phyloP scores from a whole-genome alignment of 2,888 invertebrate genomes.

The Macropis europaea region DNA sequence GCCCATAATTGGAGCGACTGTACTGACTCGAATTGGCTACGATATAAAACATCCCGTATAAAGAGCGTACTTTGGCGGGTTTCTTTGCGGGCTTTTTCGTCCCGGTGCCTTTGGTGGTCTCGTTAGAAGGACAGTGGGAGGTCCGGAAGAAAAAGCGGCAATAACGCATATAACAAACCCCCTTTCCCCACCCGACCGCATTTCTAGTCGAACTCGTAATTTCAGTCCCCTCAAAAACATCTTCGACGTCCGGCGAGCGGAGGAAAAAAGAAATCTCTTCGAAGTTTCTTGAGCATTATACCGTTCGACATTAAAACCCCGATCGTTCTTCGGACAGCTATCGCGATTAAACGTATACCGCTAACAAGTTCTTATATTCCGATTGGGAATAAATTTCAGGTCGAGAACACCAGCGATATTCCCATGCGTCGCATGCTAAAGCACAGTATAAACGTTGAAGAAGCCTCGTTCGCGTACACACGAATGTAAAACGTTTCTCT shows the following conservation, averaged over 20 bases:
- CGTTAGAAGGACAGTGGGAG: slow-evolving; percentile 66
- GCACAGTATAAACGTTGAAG: slow-evolving; percentile 12
- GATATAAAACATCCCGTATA: slow-evolving; percentile 64
- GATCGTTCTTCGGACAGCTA: slow-evolving; percentile 24
- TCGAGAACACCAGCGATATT: slow-evolving; percentile 13
- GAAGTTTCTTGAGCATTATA: slow-evolving; percentile 8
- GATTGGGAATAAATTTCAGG: slow-evolving; percentile 34
- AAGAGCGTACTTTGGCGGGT: slow-evolving; percentile 63
- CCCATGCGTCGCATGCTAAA: slow-evolving; percentile 25
- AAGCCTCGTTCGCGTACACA: slow-evolving; percentile 5
- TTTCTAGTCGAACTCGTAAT: slow-evolving; percentile 38
- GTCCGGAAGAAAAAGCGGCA: slow-evolving; percentile 55
- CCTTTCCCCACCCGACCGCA: too few relatives aligned
- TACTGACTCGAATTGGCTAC: slow-evolving; percentile 51
- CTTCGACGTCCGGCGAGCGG: background rate
- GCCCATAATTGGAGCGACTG: slow-evolving; percentile 62
- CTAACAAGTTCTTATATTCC: slow-evolving; percentile 24
- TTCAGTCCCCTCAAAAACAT: slow-evolving; percentile 20
- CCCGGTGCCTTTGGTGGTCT: slow-evolving; percentile 61
- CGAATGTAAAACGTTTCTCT: slow-evolving; percentile 43
- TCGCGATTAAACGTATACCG: slow-evolving; percentile 29
- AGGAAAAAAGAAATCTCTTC: background rate
- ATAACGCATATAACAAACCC: slow-evolving; percentile 44
- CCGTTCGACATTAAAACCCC: background rate
- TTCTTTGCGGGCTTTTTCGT: slow-evolving; percentile 61